Conservation (phyloP, 2,113 vertebrate species). For the Desmodus rotundus region DNA sequence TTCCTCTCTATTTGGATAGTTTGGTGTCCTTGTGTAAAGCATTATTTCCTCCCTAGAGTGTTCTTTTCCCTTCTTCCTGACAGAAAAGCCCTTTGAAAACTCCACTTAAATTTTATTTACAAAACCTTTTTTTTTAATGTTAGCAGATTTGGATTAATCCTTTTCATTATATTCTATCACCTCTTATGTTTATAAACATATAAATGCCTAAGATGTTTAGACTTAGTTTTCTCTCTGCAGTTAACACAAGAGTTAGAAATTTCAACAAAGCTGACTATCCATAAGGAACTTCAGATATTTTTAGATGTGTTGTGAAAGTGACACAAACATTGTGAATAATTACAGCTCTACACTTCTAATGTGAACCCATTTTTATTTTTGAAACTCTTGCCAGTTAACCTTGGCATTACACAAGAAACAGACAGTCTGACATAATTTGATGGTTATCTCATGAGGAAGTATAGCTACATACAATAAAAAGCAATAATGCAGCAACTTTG, state of each 20-base stretch:
- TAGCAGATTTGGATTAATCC: not conserved
- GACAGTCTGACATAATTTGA: constrained; percentile 33
- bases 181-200: not conserved
- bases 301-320: not conserved
- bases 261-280: not conserved
- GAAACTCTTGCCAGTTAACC: not conserved
- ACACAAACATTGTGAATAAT: not conserved
- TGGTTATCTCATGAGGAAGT: constrained; percentile 41
- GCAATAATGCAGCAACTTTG: not conserved
- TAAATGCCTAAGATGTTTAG: not conserved
- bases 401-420: constrained; percentile 23
- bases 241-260: not conserved
- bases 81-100: not conserved
- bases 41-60: not conserved
- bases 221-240: not conserved
- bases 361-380: constrained; percentile 19
- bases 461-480: not conserved
- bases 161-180: not conserved
- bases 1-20: not conserved
- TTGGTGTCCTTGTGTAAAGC: not conserved
- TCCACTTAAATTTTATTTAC: not conserved
- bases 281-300: not conserved
- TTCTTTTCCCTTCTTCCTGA: not conserved
- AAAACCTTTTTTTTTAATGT: not conserved
- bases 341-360: not conserved